Evolutionary conservation across 2,888 invertebrate species (phyloP).

Genomic region (Netelia inedita): DNA sequence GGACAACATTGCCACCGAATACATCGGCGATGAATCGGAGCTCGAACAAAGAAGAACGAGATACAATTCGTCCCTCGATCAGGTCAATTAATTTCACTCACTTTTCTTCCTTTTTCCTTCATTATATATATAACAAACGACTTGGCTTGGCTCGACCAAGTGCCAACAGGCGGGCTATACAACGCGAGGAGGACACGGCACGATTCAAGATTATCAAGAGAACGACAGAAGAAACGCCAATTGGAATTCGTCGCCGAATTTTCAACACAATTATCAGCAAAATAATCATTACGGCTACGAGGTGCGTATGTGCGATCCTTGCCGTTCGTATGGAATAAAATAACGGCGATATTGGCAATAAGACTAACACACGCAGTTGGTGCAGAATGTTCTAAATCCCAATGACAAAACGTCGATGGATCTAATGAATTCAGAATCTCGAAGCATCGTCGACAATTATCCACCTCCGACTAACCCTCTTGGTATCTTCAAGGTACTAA

Average conservation of each 20-base stretch:
- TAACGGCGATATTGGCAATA: neutral
- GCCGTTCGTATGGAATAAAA: neutral
- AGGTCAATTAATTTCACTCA: slow-evolving; percentile 76
- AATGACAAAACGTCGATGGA: slow-evolving; percentile 39
- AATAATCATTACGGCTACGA: slow-evolving; percentile 82
- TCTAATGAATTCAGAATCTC: slow-evolving; percentile 32
- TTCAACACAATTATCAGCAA: slow-evolving; percentile 77
- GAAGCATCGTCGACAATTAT: slow-evolving; percentile 43
- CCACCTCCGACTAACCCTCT: slow-evolving; percentile 33
- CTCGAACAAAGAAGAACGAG: slow-evolving; percentile 75
- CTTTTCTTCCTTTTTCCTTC: neutral
- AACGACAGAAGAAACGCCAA: slow-evolving; percentile 83
- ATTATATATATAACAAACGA: neutral
- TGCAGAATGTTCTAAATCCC: slow-evolving; percentile 40
- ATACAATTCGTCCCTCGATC: slow-evolving; percentile 82
- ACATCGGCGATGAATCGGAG: slow-evolving; percentile 77
- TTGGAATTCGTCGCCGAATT: slow-evolving; percentile 81
- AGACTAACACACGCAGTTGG: slow-evolving; percentile 24
- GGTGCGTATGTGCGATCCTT: slow-evolving; percentile 72
- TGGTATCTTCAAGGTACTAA: slow-evolving; percentile 42
- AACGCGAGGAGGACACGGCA: slow-evolving; percentile 62
- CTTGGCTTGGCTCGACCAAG: slow-evolving; percentile 1
- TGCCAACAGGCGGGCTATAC: slow-evolving; percentile 46
- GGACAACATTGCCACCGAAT: slow-evolving; percentile 78
- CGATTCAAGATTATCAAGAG: slow-evolving; percentile 81